Conservation (phyloP, 2,113 vertebrate genomes). For the Corythoichthys intestinalis region DNA sequence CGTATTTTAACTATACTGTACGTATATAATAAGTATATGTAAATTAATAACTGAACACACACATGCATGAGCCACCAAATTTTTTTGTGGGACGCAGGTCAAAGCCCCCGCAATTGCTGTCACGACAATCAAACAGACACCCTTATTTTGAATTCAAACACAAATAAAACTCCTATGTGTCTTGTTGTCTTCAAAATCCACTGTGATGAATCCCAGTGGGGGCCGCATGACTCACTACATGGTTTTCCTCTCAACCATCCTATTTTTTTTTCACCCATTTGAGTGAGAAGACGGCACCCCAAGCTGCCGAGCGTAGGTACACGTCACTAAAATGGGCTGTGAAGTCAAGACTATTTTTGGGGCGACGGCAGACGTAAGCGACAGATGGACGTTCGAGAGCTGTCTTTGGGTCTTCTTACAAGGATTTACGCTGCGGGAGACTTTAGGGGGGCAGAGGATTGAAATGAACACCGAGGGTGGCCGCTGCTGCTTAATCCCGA, state of each 20-base stretch:
- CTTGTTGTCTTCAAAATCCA: conserved; percentile 24
- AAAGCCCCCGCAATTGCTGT: not conserved
- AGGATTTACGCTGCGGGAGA: not conserved
- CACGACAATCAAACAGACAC: not conserved
- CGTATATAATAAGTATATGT: too few relatives aligned
- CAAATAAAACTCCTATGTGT: conserved; percentile 10
- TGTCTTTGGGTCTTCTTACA: not conserved
- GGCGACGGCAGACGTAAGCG: not conserved
- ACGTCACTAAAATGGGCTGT: not conserved
- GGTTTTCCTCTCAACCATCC: conserved; percentile 1
- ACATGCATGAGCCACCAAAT: too few relatives aligned
- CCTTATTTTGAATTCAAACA: not conserved
- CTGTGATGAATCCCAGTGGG: conserved; percentile 25
- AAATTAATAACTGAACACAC: too few relatives aligned
- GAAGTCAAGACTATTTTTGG: not conserved
- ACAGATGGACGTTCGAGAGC: not conserved
- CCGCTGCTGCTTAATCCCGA: not conserved
- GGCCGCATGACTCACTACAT: conserved; percentile 12
- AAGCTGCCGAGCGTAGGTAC: not conserved
- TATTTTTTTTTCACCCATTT: not conserved
- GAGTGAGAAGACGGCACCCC: not conserved
- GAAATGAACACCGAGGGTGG: not conserved
- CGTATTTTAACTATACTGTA: too few relatives aligned
- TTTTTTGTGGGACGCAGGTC: too few relatives aligned
- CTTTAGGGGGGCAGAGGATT: not conserved